Conservation (phyloP, 2,113 vertebrate species). For the Tachysurus fulvidraco region DNA sequence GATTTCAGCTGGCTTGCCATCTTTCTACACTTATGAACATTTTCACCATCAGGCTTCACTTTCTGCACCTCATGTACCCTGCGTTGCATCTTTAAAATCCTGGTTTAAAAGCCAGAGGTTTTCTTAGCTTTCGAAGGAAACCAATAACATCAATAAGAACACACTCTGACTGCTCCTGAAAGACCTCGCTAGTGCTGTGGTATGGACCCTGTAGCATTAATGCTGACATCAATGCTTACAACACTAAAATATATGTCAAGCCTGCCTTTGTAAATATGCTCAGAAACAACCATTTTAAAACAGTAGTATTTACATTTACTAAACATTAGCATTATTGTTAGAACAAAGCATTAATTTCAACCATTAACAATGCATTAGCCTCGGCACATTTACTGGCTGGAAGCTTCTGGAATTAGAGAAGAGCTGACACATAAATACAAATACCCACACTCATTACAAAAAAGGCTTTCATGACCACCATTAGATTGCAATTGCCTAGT, state of each 20-base stretch:
- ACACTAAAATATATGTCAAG: neutral
- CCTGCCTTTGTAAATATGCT: slow-evolving; percentile 12
- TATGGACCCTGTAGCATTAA: neutral
- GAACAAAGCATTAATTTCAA: slow-evolving; percentile 59
- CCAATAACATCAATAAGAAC: neutral
- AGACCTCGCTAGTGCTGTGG: neutral
- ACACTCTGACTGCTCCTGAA: neutral
- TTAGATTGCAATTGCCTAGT: slow-evolving; percentile 44
- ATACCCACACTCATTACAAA: slow-evolving; percentile 29
- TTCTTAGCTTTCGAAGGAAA: neutral
- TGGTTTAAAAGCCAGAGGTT: neutral
- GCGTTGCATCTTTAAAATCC: neutral
- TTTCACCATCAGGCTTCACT: neutral
- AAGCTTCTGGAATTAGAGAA: slow-evolving; percentile 54
- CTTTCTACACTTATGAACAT: neutral
- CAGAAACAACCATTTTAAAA: slow-evolving; percentile 36
- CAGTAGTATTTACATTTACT: slow-evolving; percentile 41
- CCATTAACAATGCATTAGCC: slow-evolving; percentile 52
- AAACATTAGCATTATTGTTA: slow-evolving; percentile 56
- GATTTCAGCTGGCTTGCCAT: neutral
- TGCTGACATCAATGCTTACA: neutral
- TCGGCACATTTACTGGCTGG: slow-evolving; percentile 42
- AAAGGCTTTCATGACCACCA: slow-evolving; percentile 36
- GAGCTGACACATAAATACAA: slow-evolving; percentile 48
- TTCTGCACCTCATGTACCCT: neutral